phyloP scores from a whole-genome alignment of 2,797 vertebrate species.

The Manis pentadactyla region DNA sequence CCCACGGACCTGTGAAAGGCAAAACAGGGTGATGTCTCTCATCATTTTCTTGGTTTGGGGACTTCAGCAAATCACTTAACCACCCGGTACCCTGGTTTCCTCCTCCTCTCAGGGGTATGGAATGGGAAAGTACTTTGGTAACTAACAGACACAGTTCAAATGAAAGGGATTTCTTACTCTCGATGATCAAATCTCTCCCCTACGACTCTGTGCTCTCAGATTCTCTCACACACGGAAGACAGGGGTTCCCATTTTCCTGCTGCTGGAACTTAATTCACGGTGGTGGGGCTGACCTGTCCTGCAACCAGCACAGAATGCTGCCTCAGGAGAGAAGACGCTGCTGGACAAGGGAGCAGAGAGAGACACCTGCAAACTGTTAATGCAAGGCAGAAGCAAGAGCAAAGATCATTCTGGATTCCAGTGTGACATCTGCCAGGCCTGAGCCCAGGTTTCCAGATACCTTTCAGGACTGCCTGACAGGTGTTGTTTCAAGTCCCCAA shows the following conservation, averaged over 20 bases:
- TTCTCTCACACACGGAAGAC: background rate
- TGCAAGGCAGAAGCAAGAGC: constrained; percentile 9
- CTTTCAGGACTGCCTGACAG: background rate
- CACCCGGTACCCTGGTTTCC: background rate
- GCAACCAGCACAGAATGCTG: background rate
- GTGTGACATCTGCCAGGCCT: background rate
- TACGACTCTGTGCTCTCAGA: background rate
- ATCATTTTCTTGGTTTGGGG: background rate
- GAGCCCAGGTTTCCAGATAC: background rate
- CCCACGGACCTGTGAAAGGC: constrained; percentile 30
- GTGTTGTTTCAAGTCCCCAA: background rate
- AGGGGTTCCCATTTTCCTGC: background rate
- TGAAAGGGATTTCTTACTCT: background rate
- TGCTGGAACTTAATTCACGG: background rate
- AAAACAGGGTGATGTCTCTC: background rate
- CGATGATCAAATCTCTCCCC: background rate
- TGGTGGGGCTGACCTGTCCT: background rate
- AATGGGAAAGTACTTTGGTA: background rate
- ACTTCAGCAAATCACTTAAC: background rate
- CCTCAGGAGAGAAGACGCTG: background rate
- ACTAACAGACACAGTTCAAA: background rate
- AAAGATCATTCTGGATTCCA: background rate
- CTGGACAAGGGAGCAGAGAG: background rate
- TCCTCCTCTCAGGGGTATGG: background rate
- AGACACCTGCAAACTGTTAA: background rate